Conservation (phyloP, 2,888 invertebrate species). For the Drosophila suboccidentalis region DNA sequence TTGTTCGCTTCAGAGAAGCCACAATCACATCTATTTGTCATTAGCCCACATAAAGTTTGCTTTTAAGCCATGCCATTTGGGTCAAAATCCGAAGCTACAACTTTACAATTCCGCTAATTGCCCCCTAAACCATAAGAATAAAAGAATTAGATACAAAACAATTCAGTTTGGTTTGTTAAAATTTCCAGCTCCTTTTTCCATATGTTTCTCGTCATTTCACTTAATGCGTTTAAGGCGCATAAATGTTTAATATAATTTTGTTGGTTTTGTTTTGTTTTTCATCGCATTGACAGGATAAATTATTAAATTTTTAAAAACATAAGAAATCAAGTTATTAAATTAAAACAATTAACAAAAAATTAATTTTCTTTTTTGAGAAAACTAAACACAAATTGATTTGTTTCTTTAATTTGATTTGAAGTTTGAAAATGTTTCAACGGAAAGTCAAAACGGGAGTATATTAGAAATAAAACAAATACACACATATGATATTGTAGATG, state of each 20-base stretch:
- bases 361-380: neutral
- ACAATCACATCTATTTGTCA: constrained; percentile 44
- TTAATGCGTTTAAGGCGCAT: constrained; percentile 11
- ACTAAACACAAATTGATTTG: neutral
- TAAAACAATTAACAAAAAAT: constrained; percentile 5
- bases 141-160: constrained; percentile 30
- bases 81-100: constrained; percentile 14
- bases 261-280: constrained; percentile 1
- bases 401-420: neutral
- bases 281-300: constrained; percentile 17
- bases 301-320: constrained; percentile 10
- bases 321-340: neutral
- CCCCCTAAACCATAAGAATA: constrained; percentile 10
- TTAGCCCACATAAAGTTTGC: constrained; percentile 37
- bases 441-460: neutral
- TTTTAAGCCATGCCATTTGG: constrained; percentile 26
- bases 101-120: constrained; percentile 35
- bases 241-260: constrained; percentile 46
- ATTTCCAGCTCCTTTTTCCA: neutral
- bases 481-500: neutral
- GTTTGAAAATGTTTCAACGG: neutral
- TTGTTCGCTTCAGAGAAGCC: constrained; percentile 17
- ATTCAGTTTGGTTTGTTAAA: neutral
- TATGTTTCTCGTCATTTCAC: neutral
- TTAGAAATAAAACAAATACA: neutral